Conservation (phyloP, 2,888 invertebrate genomes). For the Xanthia icteritia region DNA sequence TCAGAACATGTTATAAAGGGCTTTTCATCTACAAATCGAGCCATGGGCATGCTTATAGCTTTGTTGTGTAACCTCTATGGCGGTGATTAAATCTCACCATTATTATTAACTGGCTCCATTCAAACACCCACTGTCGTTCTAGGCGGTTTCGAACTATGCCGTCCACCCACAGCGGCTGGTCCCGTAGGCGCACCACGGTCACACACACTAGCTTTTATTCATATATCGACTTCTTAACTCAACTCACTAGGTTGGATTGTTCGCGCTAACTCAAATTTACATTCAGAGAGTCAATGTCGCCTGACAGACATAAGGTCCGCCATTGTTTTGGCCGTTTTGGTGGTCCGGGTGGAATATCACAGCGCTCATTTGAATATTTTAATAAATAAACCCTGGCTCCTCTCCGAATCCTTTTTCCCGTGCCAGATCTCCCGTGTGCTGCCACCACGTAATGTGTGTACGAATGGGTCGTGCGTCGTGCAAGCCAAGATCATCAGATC, state of each 20-base stretch:
- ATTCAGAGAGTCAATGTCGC: constrained; percentile 88
- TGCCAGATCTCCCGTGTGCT: constrained; percentile 73
- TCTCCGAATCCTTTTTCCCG: constrained; percentile 65
- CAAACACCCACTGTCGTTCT: constrained; percentile 90
- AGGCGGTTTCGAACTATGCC: constrained; percentile 89
- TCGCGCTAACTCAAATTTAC: constrained; percentile 87
- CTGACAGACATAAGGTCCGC: constrained; percentile 85
- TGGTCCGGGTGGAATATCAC: constrained; percentile 84
- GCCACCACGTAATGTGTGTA: constrained; percentile 68
- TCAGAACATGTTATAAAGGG: constrained; percentile 75
- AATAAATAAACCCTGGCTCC: constrained; percentile 71
- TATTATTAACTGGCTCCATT: constrained; percentile 91
- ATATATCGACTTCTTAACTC: constrained; percentile 86
- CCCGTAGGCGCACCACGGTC: constrained; percentile 90
- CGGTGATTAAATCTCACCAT: constrained; percentile 91
- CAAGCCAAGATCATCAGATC: constrained; percentile 88
- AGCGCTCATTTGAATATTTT: constrained; percentile 83
- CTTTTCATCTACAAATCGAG: constrained; percentile 81
- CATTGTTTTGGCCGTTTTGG: constrained; percentile 88
- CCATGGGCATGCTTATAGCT: constrained; percentile 86
- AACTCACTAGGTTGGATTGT: constrained; percentile 87
- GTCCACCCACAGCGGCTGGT: constrained; percentile 89
- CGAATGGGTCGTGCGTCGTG: constrained; percentile 82
- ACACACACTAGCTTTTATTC: constrained; percentile 87
- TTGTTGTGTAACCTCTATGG: constrained; percentile 89